A percentile compares a stretch with the other conserved stretches of the same genome.
Conservation (phyloP, 2,888 invertebrate genomes). For the Azorinus chamasolen region DNA sequence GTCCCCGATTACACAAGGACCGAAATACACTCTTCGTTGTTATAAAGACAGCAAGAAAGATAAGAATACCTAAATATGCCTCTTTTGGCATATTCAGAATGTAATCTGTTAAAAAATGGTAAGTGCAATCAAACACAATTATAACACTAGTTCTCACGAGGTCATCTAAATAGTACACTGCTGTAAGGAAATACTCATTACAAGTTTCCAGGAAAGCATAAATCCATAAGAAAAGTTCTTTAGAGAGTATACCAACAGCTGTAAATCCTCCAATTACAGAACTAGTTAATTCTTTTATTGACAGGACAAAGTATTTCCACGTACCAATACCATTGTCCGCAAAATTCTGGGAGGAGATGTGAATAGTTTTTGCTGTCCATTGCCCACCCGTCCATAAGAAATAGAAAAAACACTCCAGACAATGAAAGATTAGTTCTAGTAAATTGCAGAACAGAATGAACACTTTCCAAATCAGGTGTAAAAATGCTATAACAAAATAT, state of each 20-base stretch:
- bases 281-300: conserved; percentile 47
- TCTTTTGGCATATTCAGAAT: conserved; percentile 70
- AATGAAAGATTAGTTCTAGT: conserved; percentile 56
- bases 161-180: conserved; percentile 47
- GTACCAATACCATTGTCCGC: conserved; percentile 57
- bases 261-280: conserved; percentile 57
- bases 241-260: conserved; percentile 45
- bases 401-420: conserved; percentile 55
- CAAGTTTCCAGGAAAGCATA: neutral
- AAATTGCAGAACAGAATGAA: conserved; percentile 57
- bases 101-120: conserved; percentile 59
- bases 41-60: conserved; percentile 56
- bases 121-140: conserved; percentile 33
- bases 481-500: conserved; percentile 59
- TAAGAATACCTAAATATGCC: conserved; percentile 75
- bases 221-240: conserved; percentile 32
- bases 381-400: conserved; percentile 63
- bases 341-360: conserved; percentile 46
- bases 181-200: conserved; percentile 28
- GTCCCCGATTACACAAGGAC: conserved; percentile 63
- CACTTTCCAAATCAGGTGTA: conserved; percentile 67
- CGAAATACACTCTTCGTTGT: conserved; percentile 56
- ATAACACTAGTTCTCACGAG: conserved; percentile 25
- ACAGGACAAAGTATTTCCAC: conserved; percentile 59
- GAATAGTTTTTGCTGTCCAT: conserved; percentile 62